Evolutionary conservation across 1,140 invertebrate species (phyloP), one percentile per base, ranked within the genome.

Genomic region (Brachionus rubens): DNA sequence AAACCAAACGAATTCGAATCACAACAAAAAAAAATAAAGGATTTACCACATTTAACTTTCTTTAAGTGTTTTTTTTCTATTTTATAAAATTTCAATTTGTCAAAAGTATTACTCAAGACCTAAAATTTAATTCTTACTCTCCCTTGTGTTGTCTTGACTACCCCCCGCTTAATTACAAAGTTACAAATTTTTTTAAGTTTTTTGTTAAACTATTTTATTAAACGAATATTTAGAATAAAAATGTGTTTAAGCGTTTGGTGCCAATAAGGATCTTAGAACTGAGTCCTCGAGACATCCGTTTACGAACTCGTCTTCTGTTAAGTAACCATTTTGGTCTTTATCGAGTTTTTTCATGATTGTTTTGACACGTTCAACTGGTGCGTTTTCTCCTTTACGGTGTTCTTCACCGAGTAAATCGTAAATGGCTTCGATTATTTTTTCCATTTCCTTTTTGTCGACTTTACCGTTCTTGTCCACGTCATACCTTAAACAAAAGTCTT

Each of bases 391-490:
- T 40, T 68, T 68, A 36, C 76, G 26, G 9, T 77, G 40, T 21
- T 68, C 59, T 41, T 77, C 76, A 14, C 76, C 76, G 7, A 67
- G 16, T 9, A 77, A 54, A 50, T 77, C 76, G 30, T 77, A 77
- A 68, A 68, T 56, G 24, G 59, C 59, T 28, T 67, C 48, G n/a
- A 76, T 65, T 47, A 76, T 62, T 46, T 76, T 76, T 26, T 59
- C 54, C 54, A 76, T 54, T 76, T 76, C 75, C 48, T 62, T 62
- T 62, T 76, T 59, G 41, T 77, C 76, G 3, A 77, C 30, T 40
- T 46, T 43, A 9, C 76, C 76, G 54, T 77, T 52, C 24, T 52
- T 48, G 26, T 67, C 46, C 12, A 77, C 48, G 26, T 68, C 76
- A 30, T 77, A 77, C 54, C 54, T 59, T n/a, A n/a, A 48, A 36